Evolutionary conservation across 2,113 vertebrate genomes (phyloP), one percentile per base, ranked within the genome.

Genomic region (Vulpes lagopus): DNA sequence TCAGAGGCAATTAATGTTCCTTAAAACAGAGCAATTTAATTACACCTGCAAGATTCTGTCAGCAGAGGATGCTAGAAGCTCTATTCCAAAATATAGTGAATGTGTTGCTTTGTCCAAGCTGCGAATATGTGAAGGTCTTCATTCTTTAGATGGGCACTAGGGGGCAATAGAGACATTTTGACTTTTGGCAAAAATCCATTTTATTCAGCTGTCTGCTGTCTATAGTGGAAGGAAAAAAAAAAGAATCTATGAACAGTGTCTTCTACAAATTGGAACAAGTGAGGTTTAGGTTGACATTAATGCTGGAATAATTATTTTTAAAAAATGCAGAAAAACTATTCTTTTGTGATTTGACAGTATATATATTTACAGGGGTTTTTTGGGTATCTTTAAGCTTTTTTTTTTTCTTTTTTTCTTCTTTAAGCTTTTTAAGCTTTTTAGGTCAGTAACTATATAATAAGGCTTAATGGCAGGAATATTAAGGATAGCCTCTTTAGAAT

Each of bases 11-110:
- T 94, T 32, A 71, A 22, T 93, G 32, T n/a, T 60, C 35, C 89
- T 97, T 82, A 67, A 98, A 97, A 73, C 23, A 83, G 59, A 91
- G 11, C 11, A 16, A 4, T 89, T 82, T 73, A 93, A n/a, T 96
- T 87, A 96, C 84, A 94, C 3, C 2, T 93, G 10, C 89, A 3
- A 32, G 87, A 57, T 96, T 82, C 85, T 97, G 87, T 96, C 85
- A 93, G 92, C 35, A 96, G 96, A 97, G 84, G 96, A 55, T 97
- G 82, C 78, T 98, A 85, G 55, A 89, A 53, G 76, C 93, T 97
- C 53, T 97, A 7, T 67, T 95, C 89, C 87, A 35, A 91, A 95
- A 95, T 59, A 22, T 14, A 38, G 27, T 15, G 11, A 55, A 23
- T 25, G 10, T 84, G 20, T 69, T 90, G 27, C 30, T 93, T 62